phyloP scores from a whole-genome alignment of 1,140 invertebrate genomes.

The Calephelis nemesis region DNA sequence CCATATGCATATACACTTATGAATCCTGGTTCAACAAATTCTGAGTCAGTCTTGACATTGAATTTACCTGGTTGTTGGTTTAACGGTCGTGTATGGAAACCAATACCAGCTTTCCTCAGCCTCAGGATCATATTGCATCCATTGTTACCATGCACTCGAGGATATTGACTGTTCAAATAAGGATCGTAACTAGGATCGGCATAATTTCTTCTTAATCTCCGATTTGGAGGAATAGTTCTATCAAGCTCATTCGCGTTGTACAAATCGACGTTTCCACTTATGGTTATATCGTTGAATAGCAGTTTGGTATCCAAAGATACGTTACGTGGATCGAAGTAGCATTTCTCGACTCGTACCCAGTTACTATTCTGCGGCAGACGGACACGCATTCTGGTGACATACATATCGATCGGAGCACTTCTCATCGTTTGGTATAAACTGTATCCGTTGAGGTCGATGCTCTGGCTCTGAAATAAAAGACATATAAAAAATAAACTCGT shows the following conservation, averaged over 20 bases:
- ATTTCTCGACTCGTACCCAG: conserved; percentile 86
- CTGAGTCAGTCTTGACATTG: conserved; percentile 88
- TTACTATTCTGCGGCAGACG: conserved; percentile 81
- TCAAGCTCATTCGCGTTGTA: conserved; percentile 74
- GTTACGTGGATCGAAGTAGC: conserved; percentile 85
- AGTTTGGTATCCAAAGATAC: conserved; percentile 87
- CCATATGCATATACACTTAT: conserved; percentile 91
- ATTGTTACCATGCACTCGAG: conserved; percentile 62
- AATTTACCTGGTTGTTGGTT: conserved; percentile 81
- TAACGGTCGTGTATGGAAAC: conserved; percentile 81
- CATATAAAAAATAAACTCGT: not conserved
- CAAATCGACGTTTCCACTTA: conserved; percentile 86
- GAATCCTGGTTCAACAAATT: conserved; percentile 89
- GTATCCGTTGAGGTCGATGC: conserved; percentile 82
- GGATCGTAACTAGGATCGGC: conserved; percentile 51
- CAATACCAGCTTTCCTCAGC: conserved; percentile 87
- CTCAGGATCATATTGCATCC: conserved; percentile 89
- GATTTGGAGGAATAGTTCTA: conserved; percentile 48
- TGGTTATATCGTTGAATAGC: conserved; percentile 87
- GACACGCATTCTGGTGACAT: conserved; percentile 82
- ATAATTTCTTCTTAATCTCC: conserved; percentile 52
- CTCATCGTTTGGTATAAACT: conserved; percentile 81
- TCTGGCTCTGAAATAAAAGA: conserved; percentile 65
- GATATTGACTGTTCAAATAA: conserved; percentile 35
- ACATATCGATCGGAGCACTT: conserved; percentile 82